Conservation (phyloP, 2,888 invertebrate genomes). For the Campopleginae sp. region DNA sequence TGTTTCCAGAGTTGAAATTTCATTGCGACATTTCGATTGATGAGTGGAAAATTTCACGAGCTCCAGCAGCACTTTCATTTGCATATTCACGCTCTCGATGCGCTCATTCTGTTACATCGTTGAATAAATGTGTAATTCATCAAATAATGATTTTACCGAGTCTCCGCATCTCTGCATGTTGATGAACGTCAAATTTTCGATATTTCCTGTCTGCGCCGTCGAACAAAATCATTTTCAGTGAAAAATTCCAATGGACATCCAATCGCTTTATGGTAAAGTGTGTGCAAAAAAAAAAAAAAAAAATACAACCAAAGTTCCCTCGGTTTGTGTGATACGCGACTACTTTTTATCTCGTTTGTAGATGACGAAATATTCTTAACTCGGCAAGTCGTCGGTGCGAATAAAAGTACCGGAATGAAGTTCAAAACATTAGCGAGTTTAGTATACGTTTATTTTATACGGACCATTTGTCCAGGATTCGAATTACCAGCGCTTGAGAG, state of each 20-base stretch:
- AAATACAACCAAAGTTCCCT: neutral
- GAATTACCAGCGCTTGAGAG: conserved; percentile 2
- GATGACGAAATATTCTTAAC: neutral
- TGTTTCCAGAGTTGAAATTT: conserved; percentile 2
- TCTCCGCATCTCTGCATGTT: neutral
- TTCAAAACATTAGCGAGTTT: conserved; percentile 7
- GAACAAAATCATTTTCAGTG: neutral
- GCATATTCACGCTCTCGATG: conserved; percentile 10
- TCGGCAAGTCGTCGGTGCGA: neutral
- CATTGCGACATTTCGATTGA: conserved; percentile 9
- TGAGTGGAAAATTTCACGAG: neutral
- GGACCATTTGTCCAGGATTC: conserved; percentile 14
- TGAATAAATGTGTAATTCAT: conserved; percentile 37
- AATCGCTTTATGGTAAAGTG: neutral
- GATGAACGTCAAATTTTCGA: neutral
- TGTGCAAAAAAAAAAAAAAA: neutral
- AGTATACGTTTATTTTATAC: conserved; percentile 27
- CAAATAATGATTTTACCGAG: conserved; percentile 5
- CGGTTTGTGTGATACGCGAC: neutral
- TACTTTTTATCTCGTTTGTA: neutral
- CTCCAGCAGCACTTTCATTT: conserved; percentile 19
- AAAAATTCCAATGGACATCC: neutral
- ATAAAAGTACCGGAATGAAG: neutral
- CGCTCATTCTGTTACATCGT: conserved; percentile 41
- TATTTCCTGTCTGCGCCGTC: neutral